Evolutionary conservation across 1,140 invertebrate genomes (phyloP).

Genomic region (Contarinia nasturtii): DNA sequence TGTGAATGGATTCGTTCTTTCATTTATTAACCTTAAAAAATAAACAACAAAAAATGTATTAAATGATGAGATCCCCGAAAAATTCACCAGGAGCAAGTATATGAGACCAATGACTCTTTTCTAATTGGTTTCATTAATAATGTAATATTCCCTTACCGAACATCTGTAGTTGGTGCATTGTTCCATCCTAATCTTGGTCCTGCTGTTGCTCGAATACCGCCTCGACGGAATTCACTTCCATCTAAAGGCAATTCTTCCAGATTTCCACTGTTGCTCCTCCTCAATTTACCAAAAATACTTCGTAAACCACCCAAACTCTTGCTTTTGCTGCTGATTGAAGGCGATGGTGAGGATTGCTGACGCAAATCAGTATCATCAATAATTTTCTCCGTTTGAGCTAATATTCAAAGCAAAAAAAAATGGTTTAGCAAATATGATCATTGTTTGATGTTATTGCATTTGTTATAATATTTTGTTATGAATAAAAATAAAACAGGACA

Average conservation of each 20-base stretch:
- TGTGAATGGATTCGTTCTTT: conserved; percentile 30
- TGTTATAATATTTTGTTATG: no score
- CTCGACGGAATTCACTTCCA: conserved; percentile 44
- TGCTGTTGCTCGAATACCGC: conserved; percentile 56
- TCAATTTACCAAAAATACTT: conserved; percentile 49
- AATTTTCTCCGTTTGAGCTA: conserved; percentile 51
- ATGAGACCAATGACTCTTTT: no score
- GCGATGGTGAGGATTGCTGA: conserved; percentile 32
- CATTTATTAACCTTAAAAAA: no score
- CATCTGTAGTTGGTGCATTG: conserved; percentile 9
- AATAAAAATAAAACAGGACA: neutral
- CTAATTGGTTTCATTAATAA: no score
- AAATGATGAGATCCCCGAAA: no score
- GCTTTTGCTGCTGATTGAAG: conserved; percentile 27
- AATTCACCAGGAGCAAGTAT: no score
- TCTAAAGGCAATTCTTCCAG: conserved; percentile 39
- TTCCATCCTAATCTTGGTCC: conserved; percentile 52
- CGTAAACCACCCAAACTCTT: conserved; percentile 28
- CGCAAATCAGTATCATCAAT: conserved; percentile 26
- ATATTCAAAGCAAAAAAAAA: conserved; percentile 1
- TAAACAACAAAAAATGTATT: no score
- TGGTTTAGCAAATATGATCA: neutral
- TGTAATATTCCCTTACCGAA: no score
- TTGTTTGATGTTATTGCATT: no score
- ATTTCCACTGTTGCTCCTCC: conserved; percentile 33